Evolutionary conservation across 2,113 vertebrate genomes (phyloP), one percentile per base, ranked within the genome.

Genomic region (Eretmodus cyanostictus): DNA sequence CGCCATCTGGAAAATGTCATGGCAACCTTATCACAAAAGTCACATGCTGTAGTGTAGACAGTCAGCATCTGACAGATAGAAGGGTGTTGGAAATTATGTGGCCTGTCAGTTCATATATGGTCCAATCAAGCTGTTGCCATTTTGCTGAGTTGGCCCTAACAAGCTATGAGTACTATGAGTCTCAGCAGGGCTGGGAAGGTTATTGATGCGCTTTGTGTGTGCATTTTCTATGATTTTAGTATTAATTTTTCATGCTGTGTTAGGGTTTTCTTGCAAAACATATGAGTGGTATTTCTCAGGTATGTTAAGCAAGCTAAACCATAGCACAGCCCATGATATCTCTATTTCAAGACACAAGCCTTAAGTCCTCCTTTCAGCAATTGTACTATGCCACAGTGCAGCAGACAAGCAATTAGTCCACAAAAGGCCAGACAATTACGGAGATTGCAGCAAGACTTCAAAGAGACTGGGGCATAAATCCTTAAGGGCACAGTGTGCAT

Each of bases 381-480:
- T 83, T 76, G 91, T 85, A 55, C 88, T 9, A 84, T 87, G 84
- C 82, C 66, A 61, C n/a, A 8, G 51, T 84, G 86, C 82, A 73
- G 83, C 90, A 90, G 94, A 93, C 87, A 93, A 93, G 92, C 94
- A 95, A 95, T 95, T 96, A 95, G 94, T 94, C 84, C 81, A 92
- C 90, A 94, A 94, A 78, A 94, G 93, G 91, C 90, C 90, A 93
- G 88, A 94, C 95, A 94, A 93, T 94, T 93, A 93, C 83, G 14
- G 81, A 87, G 93, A 92, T 84, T 82, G 83, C 87, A 81, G 90
- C 84, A 91, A 81, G 86, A 91, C 91, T 94, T 93, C 92, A 95
- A 89, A 94, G 89, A 93, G 87, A 85, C 40, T 61, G 36, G 89
- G 83, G 78, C 82, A 84, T 85, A 87, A 93, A 93, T 91, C 92